A percentile compares a stretch with the other conserved stretches of the same genome.
phyloP scores from a whole-genome alignment of 2,888 invertebrate genomes.

The Leptinotarsa peninsularis region DNA sequence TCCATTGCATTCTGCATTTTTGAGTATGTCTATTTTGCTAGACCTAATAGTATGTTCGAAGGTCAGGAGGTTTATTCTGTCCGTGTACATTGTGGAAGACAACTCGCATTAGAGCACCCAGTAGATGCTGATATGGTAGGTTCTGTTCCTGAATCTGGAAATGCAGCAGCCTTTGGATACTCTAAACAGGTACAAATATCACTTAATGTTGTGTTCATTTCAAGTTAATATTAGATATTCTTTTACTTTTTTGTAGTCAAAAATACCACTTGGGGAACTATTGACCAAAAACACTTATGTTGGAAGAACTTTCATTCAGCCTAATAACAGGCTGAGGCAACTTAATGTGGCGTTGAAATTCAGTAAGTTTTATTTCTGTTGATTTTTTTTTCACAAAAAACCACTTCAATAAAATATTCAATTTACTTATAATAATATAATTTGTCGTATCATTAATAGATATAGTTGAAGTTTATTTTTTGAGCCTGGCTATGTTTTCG shows the following conservation, averaged over 20 bases:
- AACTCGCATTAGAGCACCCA: slow-evolving; percentile 90
- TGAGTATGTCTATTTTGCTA: slow-evolving; percentile 98
- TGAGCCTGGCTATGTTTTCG: neutral
- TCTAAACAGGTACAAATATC: slow-evolving; percentile 77
- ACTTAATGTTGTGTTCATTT: slow-evolving; percentile 21
- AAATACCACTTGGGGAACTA: slow-evolving; percentile 92
- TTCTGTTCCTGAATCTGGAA: slow-evolving; percentile 96
- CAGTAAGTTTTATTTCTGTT: slow-evolving; percentile 65
- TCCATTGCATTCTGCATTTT: slow-evolving; percentile 97
- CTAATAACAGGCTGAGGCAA: slow-evolving; percentile 88
- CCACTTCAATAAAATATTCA: too few relatives aligned
- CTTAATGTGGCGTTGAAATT: slow-evolving; percentile 97
- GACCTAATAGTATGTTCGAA: slow-evolving; percentile 95
- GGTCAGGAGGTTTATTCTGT: slow-evolving; percentile 97
- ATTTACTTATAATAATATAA: too few relatives aligned
- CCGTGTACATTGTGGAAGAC: slow-evolving; percentile 90
- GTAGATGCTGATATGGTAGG: slow-evolving; percentile 95
- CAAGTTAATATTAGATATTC: slow-evolving; percentile 12
- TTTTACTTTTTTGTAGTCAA: slow-evolving; percentile 72
- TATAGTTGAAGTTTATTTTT: neutral
- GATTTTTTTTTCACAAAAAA: too few relatives aligned
- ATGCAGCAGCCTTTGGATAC: slow-evolving; percentile 96
- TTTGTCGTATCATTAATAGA: neutral
- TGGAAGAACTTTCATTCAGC: slow-evolving; percentile 98
- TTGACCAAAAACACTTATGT: slow-evolving; percentile 96